Evolutionary conservation across 2,113 vertebrate genomes (phyloP).

Genomic region (Anhinga rufa): DNA sequence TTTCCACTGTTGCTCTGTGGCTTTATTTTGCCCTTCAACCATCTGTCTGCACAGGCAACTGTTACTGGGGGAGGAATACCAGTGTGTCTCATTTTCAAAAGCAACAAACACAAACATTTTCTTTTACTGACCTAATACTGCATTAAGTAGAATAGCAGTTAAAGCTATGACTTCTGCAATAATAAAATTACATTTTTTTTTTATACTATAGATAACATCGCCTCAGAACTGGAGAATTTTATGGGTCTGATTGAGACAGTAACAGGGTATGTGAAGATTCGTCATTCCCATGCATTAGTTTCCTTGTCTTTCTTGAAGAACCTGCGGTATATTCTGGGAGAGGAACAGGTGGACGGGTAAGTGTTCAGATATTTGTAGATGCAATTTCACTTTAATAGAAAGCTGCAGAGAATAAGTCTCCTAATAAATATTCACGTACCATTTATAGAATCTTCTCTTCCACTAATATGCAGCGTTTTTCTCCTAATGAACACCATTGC

Average conservation of each 20-base stretch:
- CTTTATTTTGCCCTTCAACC: not conserved
- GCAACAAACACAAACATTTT: not conserved
- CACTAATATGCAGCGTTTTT: accelerated
- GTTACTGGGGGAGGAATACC: not conserved
- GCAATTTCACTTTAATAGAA: not conserved
- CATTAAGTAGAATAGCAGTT: not conserved
- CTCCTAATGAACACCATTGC: not conserved
- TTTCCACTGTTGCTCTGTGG: not conserved
- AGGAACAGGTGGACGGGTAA: slow-evolving; percentile 90
- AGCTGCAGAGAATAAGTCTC: not conserved
- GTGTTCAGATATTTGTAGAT: not conserved
- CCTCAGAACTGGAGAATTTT: slow-evolving; percentile 95
- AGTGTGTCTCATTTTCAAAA: not conserved
- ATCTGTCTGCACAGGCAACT: not conserved
- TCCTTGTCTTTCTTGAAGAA: slow-evolving; percentile 96
- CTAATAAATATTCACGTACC: not conserved
- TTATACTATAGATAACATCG: slow-evolving; percentile 84
- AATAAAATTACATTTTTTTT: not conserved
- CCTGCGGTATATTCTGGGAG: slow-evolving; percentile 88
- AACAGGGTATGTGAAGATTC: slow-evolving; percentile 93
- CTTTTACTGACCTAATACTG: not conserved
- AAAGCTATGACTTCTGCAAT: not conserved
- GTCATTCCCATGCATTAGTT: slow-evolving; percentile 90
- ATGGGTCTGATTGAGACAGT: slow-evolving; percentile 97
- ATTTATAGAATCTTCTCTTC: not conserved